Conservation (phyloP, 2,113 vertebrate genomes). For the Ptychochromis oligacanthus region DNA sequence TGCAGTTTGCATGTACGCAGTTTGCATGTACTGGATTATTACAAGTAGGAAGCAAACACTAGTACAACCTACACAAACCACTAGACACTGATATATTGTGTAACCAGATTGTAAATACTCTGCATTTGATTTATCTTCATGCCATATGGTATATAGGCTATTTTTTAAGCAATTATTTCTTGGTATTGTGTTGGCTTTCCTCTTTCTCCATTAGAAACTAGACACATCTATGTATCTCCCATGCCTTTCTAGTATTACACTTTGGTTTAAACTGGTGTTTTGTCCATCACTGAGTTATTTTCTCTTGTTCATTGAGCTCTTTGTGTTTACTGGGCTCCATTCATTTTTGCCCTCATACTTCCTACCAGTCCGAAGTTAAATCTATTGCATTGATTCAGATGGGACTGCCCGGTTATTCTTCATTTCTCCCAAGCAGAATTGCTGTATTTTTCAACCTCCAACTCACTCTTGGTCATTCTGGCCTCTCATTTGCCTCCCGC, state of each 20-base stretch:
- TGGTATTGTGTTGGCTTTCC: constrained; percentile 6
- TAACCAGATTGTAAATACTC: background rate
- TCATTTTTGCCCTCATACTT: constrained; percentile 3
- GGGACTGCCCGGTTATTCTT: background rate
- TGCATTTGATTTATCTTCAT: background rate
- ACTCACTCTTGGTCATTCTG: background rate
- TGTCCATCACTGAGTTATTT: constrained; percentile 5
- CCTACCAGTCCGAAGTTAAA: background rate
- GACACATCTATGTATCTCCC: constrained; percentile 11
- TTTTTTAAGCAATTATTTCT: constrained; percentile 4
- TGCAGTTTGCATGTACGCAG: background rate
- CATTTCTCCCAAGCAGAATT: constrained; percentile 12
- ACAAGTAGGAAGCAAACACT: background rate
- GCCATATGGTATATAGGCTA: background rate
- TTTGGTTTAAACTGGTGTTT: background rate
- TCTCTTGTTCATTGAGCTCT: background rate
- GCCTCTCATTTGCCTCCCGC: background rate
- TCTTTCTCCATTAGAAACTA: background rate
- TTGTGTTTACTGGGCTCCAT: background rate
- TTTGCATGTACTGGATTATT: background rate
- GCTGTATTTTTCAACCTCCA: constrained; percentile 10
- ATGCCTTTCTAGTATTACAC: constrained; percentile 8
- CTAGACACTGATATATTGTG: background rate
- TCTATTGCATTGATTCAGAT: constrained; percentile 11
- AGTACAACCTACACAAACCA: background rate